These are phyloP conservation scores for Lophius americanus DNA, from an alignment of 2,797 vertebrate species.

Conservation along the genomic window DNA sequence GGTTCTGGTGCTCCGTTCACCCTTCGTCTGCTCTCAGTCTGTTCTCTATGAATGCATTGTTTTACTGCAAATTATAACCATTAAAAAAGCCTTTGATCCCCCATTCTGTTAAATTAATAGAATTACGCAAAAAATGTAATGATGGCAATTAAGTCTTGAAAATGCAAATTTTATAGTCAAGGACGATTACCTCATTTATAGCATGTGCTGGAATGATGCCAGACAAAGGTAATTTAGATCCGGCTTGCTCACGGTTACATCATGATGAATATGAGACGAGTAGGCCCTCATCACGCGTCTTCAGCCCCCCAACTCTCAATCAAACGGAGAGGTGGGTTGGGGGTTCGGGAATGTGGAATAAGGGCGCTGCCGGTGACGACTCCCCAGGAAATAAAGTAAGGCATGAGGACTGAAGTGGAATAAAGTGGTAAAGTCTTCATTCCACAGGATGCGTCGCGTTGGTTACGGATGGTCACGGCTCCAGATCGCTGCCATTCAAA, in stretches of 20 bases:
- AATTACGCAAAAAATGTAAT: constrained; percentile 99
- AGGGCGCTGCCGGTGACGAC: constrained; percentile 54
- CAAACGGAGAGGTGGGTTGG: constrained; percentile 59
- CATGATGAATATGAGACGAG: constrained; percentile 96
- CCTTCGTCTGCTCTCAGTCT: constrained; percentile 73
- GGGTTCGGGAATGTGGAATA: constrained; percentile 41
- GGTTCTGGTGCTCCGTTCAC: constrained; percentile 66
- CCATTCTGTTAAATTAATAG: constrained; percentile 99
- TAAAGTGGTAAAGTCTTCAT: not conserved
- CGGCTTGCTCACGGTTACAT: constrained; percentile 97
- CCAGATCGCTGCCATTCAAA: too few species aligned
- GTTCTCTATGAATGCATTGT: constrained; percentile 92
- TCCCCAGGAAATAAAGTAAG: constrained; percentile 34
- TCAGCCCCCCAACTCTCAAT: constrained; percentile 73
- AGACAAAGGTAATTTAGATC: constrained; percentile 99
- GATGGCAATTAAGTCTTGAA: constrained; percentile 99
- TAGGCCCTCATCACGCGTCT: constrained; percentile 84
- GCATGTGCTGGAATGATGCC: constrained; percentile 98
- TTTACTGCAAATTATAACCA: constrained; percentile 99
- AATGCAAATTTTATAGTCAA: constrained; percentile 99
- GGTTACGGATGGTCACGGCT: too few species aligned
- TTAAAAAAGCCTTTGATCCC: constrained; percentile 93
- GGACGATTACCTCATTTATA: constrained; percentile 99
- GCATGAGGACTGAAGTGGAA: constrained; percentile 48
- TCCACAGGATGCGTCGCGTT: too few species aligned